Conservation (phyloP, 2,797 vertebrate species). For the Myripristis jacobus region DNA sequence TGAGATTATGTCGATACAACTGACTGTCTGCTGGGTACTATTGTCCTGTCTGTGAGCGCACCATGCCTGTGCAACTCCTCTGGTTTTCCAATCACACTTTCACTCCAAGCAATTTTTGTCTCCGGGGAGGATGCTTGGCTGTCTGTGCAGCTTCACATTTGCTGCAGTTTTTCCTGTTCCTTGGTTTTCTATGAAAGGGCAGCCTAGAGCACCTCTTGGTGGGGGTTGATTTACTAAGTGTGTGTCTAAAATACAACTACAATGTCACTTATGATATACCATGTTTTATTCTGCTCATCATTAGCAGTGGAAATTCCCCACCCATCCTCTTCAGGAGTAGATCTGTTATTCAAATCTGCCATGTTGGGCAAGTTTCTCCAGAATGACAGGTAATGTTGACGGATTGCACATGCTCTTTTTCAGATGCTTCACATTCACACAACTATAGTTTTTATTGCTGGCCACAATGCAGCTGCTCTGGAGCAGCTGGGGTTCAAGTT, state of each 20-base stretch:
- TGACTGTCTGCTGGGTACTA: conserved; percentile 37
- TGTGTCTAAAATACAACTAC: conserved; percentile 66
- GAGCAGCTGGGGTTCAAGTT: conserved; percentile 21
- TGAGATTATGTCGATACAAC: conserved; percentile 25
- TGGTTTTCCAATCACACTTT: conserved; percentile 48
- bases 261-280: conserved; percentile 62
- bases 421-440: conserved; percentile 9
- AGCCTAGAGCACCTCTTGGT: conserved; percentile 64
- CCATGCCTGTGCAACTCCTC: conserved; percentile 35
- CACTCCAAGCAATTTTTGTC: conserved; percentile 60
- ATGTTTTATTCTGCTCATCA: conserved; percentile 49
- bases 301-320: conserved; percentile 50
- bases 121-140: conserved; percentile 56
- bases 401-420: conserved; percentile 13
- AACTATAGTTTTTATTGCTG: conserved; percentile 1
- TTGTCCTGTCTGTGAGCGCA: conserved; percentile 41
- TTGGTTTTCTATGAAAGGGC: conserved; percentile 58
- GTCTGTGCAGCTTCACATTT: conserved; percentile 58
- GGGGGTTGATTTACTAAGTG: conserved; percentile 69
- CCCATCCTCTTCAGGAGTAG: conserved; percentile 32
- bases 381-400: neutral
- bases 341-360: conserved; percentile 26
- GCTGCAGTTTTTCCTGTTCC: conserved; percentile 49
- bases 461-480: conserved; percentile 20
- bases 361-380: neutral